These are phyloP conservation scores for Hypocryptadius cinnamomeus DNA, from an alignment of 2,113 vertebrate genomes.

Conservation along the genomic window DNA sequence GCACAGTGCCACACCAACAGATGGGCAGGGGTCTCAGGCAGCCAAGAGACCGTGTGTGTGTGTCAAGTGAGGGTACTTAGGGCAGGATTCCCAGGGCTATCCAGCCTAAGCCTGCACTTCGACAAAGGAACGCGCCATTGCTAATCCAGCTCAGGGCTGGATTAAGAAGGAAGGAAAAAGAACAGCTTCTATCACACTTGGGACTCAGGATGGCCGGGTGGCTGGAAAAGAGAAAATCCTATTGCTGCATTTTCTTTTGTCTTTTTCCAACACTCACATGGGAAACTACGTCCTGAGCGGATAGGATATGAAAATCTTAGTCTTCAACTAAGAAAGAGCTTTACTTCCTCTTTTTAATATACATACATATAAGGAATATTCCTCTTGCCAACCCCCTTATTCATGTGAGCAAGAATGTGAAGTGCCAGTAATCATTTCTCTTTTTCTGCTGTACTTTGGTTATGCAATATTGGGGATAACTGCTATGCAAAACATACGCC, in stretches of 20 bases:
- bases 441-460: background rate
- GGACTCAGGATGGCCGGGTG: background rate
- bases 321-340: background rate
- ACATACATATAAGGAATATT: background rate
- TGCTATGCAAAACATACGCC: background rate
- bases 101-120: slow-evolving; percentile 7
- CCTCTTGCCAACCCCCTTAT: background rate
- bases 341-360: background rate
- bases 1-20: slow-evolving; percentile 52
- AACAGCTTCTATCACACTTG: background rate
- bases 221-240: background rate
- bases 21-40: slow-evolving; percentile 54
- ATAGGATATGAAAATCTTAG: background rate
- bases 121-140: background rate
- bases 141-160: slow-evolving; percentile 43
- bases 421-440: background rate
- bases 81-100: slow-evolving; percentile 36
- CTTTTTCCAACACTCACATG: background rate
- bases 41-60: slow-evolving; percentile 49
- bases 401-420: background rate
- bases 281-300: background rate
- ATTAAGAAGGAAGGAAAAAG: slow-evolving; percentile 25
- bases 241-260: background rate
- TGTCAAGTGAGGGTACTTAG: slow-evolving; percentile 54
- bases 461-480: background rate